Conservation (phyloP, 2,797 vertebrate genomes). For the Morelia viridis region DNA sequence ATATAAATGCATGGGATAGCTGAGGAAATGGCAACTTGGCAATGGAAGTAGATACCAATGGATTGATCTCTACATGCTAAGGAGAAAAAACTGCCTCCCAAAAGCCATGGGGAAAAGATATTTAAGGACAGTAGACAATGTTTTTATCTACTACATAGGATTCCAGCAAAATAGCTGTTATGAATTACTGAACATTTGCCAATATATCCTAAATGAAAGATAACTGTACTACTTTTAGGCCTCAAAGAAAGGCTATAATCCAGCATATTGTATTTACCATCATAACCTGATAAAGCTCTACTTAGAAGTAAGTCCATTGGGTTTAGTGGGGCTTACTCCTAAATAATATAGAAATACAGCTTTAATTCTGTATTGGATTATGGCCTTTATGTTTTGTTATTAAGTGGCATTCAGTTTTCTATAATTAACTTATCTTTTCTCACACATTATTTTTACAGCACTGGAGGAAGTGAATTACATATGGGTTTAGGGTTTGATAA, state of each 20-base stretch:
- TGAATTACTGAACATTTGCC: neutral
- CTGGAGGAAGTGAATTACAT: constrained; percentile 4
- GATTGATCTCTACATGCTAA: neutral
- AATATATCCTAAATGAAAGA: neutral
- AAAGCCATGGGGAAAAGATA: neutral
- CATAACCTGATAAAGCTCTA: neutral
- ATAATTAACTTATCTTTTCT: neutral
- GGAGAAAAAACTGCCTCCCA: neutral
- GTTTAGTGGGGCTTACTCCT: neutral
- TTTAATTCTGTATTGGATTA: neutral
- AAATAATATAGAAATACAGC: neutral
- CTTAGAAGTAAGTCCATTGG: neutral
- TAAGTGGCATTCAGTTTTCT: neutral
- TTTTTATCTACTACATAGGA: neutral
- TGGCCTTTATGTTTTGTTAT: neutral
- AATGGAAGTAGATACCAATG: neutral
- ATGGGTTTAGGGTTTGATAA: constrained; percentile 22
- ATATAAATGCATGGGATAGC: neutral
- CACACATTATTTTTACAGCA: neutral
- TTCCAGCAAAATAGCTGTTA: neutral
- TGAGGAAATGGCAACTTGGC: too few relatives aligned
- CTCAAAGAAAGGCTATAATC: neutral
- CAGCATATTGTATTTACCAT: neutral
- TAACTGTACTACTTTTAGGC: neutral
- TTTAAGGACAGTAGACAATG: neutral